These are phyloP conservation scores for Microtus ochrogaster DNA, from an alignment of 2,113 vertebrate species.

Conservation along the genomic window DNA sequence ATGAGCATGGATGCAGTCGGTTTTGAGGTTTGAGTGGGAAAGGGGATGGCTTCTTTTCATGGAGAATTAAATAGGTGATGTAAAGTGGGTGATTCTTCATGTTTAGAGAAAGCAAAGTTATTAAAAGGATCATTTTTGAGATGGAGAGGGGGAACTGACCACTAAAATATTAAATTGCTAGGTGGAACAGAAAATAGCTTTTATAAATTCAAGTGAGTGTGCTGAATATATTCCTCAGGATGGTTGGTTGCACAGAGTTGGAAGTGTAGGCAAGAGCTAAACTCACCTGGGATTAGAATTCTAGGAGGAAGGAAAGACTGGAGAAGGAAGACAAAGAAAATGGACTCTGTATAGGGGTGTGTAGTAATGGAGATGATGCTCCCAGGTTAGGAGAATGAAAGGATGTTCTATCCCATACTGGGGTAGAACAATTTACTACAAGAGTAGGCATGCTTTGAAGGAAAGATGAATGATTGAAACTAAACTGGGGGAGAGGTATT, in stretches of 20 bases:
- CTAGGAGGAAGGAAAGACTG: neutral
- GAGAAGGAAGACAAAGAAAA: neutral
- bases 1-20: accelerated
- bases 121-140: neutral
- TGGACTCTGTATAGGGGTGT: neutral
- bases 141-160: neutral
- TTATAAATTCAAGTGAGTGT: constrained; percentile 3
- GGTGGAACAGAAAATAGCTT: neutral
- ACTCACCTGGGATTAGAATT: neutral
- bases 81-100: neutral
- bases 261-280: neutral
- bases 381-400: neutral
- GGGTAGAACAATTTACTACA: neutral
- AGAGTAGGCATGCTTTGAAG: neutral
- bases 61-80: neutral
- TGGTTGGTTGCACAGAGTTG: neutral
- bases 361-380: neutral
- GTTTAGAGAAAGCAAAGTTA: neutral
- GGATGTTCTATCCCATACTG: too few relatives aligned
- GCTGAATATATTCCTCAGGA: neutral
- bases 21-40: neutral
- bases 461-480: neutral
- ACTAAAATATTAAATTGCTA: neutral
- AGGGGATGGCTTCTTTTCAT: neutral
- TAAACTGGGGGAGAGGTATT: neutral